Conservation (phyloP, 1,140 invertebrate species). For the Amphibalanus amphitrite region DNA sequence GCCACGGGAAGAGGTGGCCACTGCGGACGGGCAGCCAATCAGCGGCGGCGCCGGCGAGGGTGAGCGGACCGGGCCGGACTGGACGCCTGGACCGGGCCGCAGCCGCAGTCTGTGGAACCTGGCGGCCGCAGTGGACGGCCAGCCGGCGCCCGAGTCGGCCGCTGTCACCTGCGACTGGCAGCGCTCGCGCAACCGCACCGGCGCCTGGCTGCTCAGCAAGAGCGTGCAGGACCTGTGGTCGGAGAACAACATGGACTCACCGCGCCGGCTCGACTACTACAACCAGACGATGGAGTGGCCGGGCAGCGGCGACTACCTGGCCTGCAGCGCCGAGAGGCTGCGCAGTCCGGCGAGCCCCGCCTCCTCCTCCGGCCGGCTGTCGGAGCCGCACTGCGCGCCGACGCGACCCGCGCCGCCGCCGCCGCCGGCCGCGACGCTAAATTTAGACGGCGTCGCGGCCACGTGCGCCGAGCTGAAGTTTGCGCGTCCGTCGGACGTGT, state of each 20-base stretch:
- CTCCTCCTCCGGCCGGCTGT: too few species aligned
- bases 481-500: background rate
- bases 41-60: too few species aligned
- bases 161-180: background rate
- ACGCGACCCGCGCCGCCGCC: too few species aligned
- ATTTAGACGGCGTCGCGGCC: background rate
- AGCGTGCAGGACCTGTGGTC: constrained; percentile 1
- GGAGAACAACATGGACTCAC: background rate
- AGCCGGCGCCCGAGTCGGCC: background rate
- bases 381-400: background rate
- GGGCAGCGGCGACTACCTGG: background rate
- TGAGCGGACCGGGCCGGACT: background rate
- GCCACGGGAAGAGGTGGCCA: background rate
- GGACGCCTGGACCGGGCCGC: background rate
- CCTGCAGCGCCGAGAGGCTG: background rate
- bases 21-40: background rate
- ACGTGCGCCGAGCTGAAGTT: background rate
- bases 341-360: too few species aligned
- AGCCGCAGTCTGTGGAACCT: background rate
- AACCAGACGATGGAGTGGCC: constrained; percentile 1
- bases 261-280: background rate
- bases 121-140: background rate
- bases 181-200: background rate
- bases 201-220: background rate
- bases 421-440: background rate